Conservation (phyloP, 2,888 invertebrate genomes). For the Oegoconia quadripuncta region DNA sequence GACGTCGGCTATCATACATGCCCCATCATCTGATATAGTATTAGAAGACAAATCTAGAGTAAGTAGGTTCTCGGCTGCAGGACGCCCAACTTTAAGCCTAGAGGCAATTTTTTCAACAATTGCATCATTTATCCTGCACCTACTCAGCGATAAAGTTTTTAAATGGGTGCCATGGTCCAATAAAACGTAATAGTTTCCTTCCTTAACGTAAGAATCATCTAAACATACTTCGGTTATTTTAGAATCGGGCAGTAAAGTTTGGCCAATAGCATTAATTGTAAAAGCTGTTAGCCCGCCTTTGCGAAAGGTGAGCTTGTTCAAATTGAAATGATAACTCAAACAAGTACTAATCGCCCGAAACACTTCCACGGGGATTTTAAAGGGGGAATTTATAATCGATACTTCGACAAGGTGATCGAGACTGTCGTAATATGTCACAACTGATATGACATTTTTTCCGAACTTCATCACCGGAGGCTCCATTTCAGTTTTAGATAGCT, state of each 20-base stretch:
- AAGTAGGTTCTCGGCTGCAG: slow-evolving; percentile 28
- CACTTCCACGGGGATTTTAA: slow-evolving; percentile 29
- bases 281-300: slow-evolving; percentile 25
- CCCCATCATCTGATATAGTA: slow-evolving; percentile 40
- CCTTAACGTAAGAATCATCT: slow-evolving; percentile 36
- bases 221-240: slow-evolving; percentile 47
- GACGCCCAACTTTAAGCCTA: slow-evolving; percentile 25
- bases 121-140: slow-evolving; percentile 40
- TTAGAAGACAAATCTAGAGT: slow-evolving; percentile 44
- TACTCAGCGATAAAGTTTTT: slow-evolving; percentile 41
- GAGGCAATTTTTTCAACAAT: slow-evolving; percentile 33
- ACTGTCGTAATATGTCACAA: slow-evolving; percentile 36
- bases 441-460: not conserved
- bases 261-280: slow-evolving; percentile 35
- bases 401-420: slow-evolving; percentile 34
- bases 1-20: slow-evolving; percentile 30
- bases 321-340: slow-evolving; percentile 38
- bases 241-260: slow-evolving; percentile 39
- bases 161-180: slow-evolving; percentile 35
- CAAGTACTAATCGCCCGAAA: slow-evolving; percentile 38
- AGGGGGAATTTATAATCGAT: slow-evolving; percentile 25
- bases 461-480: too few relatives aligned
- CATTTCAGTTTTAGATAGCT: too few relatives aligned
- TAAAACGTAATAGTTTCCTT: slow-evolving; percentile 40
- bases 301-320: slow-evolving; percentile 35